A percentile compares a stretch with the other conserved stretches of the same genome.
phyloP scores from a whole-genome alignment of 2,888 invertebrate genomes.

The Frankliniella intonsa region DNA sequence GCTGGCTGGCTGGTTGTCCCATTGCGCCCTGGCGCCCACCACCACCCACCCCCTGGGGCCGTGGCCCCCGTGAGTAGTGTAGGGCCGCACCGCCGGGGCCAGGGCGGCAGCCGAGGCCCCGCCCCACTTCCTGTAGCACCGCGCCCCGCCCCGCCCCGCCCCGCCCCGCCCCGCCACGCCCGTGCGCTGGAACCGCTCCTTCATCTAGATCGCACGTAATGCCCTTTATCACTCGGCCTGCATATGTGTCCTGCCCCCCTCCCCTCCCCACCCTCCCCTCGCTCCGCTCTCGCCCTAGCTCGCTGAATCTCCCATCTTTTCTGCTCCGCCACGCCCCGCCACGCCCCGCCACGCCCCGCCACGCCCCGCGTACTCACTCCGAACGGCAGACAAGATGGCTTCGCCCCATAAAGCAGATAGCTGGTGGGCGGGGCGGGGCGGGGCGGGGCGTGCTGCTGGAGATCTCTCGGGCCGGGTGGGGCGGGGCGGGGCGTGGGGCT shows the following conservation, averaged over 20 bases:
- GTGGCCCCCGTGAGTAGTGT: neutral
- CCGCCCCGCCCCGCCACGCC: neutral
- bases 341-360: neutral
- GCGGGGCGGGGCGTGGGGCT: no score
- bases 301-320: neutral
- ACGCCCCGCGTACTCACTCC: neutral
- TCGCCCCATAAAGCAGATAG: conserved; percentile 15
- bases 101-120: no score
- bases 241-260: neutral
- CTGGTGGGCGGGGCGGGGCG: neutral
- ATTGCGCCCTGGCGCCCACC: no score
- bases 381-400: conserved; percentile 8
- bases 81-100: neutral
- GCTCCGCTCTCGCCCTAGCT: neutral
- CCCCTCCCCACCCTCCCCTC: neutral
- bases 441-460: neutral
- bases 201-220: conserved; percentile 21
- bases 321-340: neutral
- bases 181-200: neutral
- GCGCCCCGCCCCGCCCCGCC: no score
- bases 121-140: no score
- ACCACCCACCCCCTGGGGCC: no score
- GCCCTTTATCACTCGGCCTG: conserved; percentile 8
- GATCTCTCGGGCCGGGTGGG: no score
- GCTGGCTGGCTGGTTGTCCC: no score